These are phyloP conservation scores for Pterostichus niger DNA, from an alignment of 2,888 invertebrate species.

Conservation along the genomic window DNA sequence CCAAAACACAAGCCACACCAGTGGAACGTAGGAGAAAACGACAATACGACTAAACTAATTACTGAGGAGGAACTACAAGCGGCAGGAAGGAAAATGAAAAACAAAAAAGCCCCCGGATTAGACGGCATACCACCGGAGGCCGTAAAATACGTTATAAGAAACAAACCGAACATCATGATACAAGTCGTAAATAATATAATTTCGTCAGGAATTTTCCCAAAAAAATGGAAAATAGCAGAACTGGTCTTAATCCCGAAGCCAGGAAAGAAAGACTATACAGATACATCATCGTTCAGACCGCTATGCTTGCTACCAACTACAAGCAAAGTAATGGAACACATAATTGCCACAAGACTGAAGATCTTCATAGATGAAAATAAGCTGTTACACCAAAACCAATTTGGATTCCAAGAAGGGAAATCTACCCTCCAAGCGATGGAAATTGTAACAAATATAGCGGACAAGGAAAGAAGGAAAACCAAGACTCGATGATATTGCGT, in stretches of 20 bases:
- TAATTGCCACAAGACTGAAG: slow-evolving; percentile 41
- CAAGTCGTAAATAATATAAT: background rate
- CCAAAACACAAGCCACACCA: background rate
- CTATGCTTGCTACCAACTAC: slow-evolving; percentile 52
- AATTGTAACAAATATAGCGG: background rate
- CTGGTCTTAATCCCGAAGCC: slow-evolving; percentile 46
- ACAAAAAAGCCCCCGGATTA: slow-evolving; percentile 21
- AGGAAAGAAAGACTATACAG: background rate
- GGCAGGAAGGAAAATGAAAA: slow-evolving; percentile 3
- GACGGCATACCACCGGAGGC: slow-evolving; percentile 25
- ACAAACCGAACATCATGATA: background rate
- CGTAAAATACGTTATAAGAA: background rate
- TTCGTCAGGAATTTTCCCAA: background rate
- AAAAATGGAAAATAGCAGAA: slow-evolving; percentile 30
- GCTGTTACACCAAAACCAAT: slow-evolving; percentile 52
- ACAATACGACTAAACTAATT: background rate
- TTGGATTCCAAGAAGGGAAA: slow-evolving; percentile 63
- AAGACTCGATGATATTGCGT: slow-evolving; percentile 6
- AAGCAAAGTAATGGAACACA: slow-evolving; percentile 50
- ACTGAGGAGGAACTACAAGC: background rate
- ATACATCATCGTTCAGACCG: slow-evolving; percentile 34
- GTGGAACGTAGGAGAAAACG: background rate
- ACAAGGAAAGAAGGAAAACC: slow-evolving; percentile 1
- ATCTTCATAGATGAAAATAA: background rate
- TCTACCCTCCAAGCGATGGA: slow-evolving; percentile 58